Conservation (phyloP, 2,113 vertebrate species). For the Rhinogobius similis region DNA sequence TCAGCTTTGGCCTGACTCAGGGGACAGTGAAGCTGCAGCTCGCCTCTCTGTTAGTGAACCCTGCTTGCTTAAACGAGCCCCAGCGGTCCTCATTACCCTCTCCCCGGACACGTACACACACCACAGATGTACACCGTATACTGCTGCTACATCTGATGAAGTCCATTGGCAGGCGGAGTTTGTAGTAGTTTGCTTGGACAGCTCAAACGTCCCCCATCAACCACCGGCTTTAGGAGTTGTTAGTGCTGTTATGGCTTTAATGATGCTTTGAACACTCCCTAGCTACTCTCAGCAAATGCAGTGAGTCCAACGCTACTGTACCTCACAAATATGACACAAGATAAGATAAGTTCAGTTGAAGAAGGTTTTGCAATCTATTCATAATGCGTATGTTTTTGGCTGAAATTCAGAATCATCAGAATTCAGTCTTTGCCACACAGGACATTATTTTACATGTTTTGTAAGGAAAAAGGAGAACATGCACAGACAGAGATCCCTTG, state of each 20-base stretch:
- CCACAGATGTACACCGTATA: slow-evolving; percentile 13
- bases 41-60: slow-evolving; percentile 66
- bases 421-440: not conserved
- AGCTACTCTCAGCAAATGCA: slow-evolving; percentile 17
- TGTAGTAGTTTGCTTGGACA: slow-evolving; percentile 41
- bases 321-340: not conserved
- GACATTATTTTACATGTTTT: not conserved
- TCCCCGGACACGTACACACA: slow-evolving; percentile 54
- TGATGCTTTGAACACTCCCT: slow-evolving; percentile 43
- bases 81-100: slow-evolving; percentile 76
- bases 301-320: not conserved
- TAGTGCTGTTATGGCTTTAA: slow-evolving; percentile 50
- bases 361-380: not conserved
- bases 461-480: too few relatives aligned
- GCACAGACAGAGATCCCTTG: not conserved
- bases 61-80: slow-evolving; percentile 73
- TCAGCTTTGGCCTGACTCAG: slow-evolving; percentile 17
- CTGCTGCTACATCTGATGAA: slow-evolving; percentile 51
- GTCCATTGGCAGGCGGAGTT: slow-evolving; percentile 33
- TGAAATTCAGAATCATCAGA: not conserved
- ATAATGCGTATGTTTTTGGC: not conserved
- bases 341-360: not conserved
- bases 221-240: slow-evolving; percentile 42
- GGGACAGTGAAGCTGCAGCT: slow-evolving; percentile 43
- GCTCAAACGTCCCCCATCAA: slow-evolving; percentile 43